Percentiles rank a stretch among this genome's conserved stretches.
These are phyloP conservation scores for Tetraneura akinire DNA, from an alignment of 1,140 invertebrate species.

Conservation along the genomic window DNA sequence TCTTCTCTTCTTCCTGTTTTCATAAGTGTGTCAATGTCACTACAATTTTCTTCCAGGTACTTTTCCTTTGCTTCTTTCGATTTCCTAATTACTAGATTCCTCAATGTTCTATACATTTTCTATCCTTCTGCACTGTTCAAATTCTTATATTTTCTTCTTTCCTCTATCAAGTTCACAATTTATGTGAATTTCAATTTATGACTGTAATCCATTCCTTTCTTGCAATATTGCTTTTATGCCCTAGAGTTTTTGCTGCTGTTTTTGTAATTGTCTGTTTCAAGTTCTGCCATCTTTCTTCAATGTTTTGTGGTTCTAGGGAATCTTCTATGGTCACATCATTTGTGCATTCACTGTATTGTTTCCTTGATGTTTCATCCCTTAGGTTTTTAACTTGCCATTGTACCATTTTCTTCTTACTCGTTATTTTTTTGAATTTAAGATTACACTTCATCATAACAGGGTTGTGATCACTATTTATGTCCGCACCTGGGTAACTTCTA, in stretches of 20 bases:
- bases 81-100: too few species aligned
- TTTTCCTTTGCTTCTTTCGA: background rate
- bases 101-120: background rate
- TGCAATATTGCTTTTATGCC: background rate
- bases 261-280: too few species aligned
- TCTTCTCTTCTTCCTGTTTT: background rate
- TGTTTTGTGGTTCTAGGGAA: background rate
- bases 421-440: conserved; percentile 9
- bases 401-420: background rate
- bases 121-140: background rate
- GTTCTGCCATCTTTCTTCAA: too few species aligned
- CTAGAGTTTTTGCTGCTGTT: background rate
- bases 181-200: too few species aligned
- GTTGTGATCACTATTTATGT: too few species aligned
- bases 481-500: too few species aligned
- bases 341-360: background rate
- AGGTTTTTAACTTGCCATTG: conserved; percentile 11
- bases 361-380: background rate
- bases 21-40: too few species aligned
- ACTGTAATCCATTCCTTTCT: background rate
- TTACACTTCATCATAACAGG: background rate
- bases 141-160: too few species aligned
- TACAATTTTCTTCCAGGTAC: background rate
- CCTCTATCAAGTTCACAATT: too few species aligned
- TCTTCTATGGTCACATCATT: background rate